Evolutionary conservation across 1,140 invertebrate genomes (phyloP).

Genomic region (Paralvinella palmiformis): DNA sequence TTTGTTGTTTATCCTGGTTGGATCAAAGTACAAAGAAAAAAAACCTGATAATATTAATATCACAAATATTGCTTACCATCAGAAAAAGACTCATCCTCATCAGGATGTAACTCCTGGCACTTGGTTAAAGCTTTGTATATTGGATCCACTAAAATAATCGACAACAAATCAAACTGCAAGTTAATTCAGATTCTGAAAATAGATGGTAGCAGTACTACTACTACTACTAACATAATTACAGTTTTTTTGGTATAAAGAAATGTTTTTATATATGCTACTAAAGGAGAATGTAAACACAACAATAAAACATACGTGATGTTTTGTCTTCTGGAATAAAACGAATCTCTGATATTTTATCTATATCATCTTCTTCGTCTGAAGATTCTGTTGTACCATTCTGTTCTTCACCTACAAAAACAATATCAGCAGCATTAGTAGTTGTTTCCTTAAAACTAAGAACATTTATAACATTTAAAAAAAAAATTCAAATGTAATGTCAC

Average conservation of each 20-base stretch:
- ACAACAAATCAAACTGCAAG: neutral
- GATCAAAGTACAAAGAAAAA: no score
- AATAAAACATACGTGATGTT: conserved; percentile 46
- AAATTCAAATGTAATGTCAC: neutral
- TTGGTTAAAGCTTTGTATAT: conserved; percentile 66
- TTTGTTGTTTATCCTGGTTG: no score
- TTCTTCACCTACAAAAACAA: neutral
- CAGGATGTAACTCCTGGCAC: conserved; percentile 65
- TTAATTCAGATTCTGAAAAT: neutral
- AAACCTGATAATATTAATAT: no score
- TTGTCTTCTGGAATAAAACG: conserved; percentile 63
- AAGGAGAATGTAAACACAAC: neutral
- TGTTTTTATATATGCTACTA: neutral
- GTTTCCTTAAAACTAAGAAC: no score
- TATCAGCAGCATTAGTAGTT: neutral
- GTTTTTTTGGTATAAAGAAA: neutral
- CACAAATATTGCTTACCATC: conserved; percentile 39
- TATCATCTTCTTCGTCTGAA: conserved; percentile 52
- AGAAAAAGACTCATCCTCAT: conserved; percentile 56
- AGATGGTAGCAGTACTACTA: neutral
- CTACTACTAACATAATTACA: neutral
- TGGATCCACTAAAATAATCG: conserved; percentile 51
- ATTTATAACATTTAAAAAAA: neutral
- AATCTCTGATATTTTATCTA: conserved; percentile 59
- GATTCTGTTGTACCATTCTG: neutral